These are phyloP conservation scores for Brotogeris chrysoptera DNA, from an alignment of 2,797 vertebrate genomes.

Conservation along the genomic window DNA sequence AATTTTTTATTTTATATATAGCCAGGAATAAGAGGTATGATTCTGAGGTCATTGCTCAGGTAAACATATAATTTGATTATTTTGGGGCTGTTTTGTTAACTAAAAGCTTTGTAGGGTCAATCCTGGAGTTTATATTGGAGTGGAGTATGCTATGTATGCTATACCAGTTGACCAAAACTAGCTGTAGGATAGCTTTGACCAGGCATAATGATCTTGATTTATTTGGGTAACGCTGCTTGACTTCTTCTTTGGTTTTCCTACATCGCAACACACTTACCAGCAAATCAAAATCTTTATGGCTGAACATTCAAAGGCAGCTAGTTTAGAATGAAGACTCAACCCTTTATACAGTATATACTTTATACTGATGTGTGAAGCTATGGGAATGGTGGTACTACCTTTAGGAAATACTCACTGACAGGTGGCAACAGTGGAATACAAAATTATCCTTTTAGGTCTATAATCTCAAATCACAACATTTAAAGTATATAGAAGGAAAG, in stretches of 20 bases:
- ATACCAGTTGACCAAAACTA: background rate
- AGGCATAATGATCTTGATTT: constrained; percentile 35
- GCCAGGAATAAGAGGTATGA: background rate
- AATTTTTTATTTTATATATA: too few species aligned
- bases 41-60: background rate
- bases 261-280: constrained; percentile 17
- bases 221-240: background rate
- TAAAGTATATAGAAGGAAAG: background rate
- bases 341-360: background rate
- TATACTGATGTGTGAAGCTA: constrained; percentile 24
- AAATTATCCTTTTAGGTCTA: constrained; percentile 37
- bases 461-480: constrained; percentile 14
- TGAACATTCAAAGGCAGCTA: constrained; percentile 27
- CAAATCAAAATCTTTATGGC: constrained; percentile 45
- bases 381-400: constrained; percentile 15
- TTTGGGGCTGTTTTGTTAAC: background rate
- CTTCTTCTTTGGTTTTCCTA: constrained; percentile 35
- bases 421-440: constrained; percentile 53
- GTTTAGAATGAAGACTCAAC: constrained; percentile 27
- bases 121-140: background rate
- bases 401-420: constrained; percentile 51
- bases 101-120: background rate
- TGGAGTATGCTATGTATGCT: background rate
- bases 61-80: background rate
- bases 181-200: constrained; percentile 20